Evolutionary conservation across 2,888 invertebrate genomes (phyloP).

Genomic region (Cepaea hortensis): DNA sequence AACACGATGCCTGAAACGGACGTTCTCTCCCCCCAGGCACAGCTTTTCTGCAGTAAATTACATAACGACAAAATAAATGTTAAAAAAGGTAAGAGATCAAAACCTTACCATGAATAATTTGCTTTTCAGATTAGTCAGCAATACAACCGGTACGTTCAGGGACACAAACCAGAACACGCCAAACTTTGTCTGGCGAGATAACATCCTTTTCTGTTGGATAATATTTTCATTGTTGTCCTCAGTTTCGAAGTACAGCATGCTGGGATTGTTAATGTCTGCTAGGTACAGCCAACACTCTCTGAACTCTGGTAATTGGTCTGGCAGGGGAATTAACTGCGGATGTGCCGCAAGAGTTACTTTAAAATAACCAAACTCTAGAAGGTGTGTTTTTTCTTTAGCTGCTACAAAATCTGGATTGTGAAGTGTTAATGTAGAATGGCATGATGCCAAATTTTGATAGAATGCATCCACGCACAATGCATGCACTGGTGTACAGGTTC

Average conservation of each 20-base stretch:
- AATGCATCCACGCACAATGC: constrained; percentile 46
- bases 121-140: constrained; percentile 57
- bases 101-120: constrained; percentile 54
- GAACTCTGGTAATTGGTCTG: constrained; percentile 54
- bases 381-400: constrained; percentile 9
- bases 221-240: constrained; percentile 51
- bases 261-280: constrained; percentile 57
- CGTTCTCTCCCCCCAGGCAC: too few relatives aligned
- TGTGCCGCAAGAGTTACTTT: constrained; percentile 37
- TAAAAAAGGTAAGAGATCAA: too few relatives aligned
- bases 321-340: constrained; percentile 42
- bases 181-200: constrained; percentile 30
- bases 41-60: too few relatives aligned
- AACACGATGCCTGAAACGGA: too few relatives aligned
- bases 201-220: constrained; percentile 17
- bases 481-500: constrained; percentile 28
- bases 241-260: constrained; percentile 71
- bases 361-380: constrained; percentile 38
- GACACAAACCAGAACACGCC: constrained; percentile 61
- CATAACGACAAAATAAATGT: too few relatives aligned
- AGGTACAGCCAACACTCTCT: constrained; percentile 71
- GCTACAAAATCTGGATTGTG: constrained; percentile 1
- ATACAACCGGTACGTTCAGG: constrained; percentile 53
- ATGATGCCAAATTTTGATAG: constrained; percentile 46
- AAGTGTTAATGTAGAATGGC: constrained; percentile 39